A percentile compares a stretch with the other conserved stretches of the same genome.
These are phyloP conservation scores for Lymantria dispar DNA, from an alignment of 2,888 invertebrate species.

Conservation along the genomic window DNA sequence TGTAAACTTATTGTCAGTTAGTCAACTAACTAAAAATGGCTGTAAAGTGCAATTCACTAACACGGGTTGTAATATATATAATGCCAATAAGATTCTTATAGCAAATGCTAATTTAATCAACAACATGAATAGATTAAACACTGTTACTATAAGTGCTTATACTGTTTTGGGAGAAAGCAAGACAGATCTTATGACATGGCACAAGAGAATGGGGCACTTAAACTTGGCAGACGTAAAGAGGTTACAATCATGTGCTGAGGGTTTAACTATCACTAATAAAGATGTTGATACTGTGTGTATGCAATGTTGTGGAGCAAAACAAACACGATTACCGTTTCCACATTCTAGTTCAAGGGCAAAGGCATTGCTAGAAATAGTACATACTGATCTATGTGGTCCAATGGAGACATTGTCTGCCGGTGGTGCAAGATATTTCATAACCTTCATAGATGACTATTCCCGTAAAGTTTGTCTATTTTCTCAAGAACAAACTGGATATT, in stretches of 20 bases:
- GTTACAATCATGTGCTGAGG: neutral
- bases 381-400: constrained; percentile 1
- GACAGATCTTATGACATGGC: neutral
- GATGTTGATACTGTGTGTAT: neutral
- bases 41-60: neutral
- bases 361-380: neutral
- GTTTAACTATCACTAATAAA: neutral
- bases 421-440: constrained; percentile 14
- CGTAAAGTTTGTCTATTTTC: constrained; percentile 1
- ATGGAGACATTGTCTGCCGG: neutral
- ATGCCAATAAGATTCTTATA: neutral
- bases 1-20: neutral
- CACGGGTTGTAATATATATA: neutral
- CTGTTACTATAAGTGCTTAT: neutral
- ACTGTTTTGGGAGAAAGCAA: neutral
- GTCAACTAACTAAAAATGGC: neutral
- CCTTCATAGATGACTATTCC: constrained; percentile 11
- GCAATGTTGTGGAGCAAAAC: neutral
- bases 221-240: neutral
- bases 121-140: neutral
- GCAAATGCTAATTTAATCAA: neutral
- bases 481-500: constrained; percentile 2
- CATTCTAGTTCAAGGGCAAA: neutral
- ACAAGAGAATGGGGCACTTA: neutral
- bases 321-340: neutral